Evolutionary conservation across 2,888 invertebrate genomes (phyloP), one percentile per base, ranked within the genome.

Genomic region (Agriopis leucophaearia): DNA sequence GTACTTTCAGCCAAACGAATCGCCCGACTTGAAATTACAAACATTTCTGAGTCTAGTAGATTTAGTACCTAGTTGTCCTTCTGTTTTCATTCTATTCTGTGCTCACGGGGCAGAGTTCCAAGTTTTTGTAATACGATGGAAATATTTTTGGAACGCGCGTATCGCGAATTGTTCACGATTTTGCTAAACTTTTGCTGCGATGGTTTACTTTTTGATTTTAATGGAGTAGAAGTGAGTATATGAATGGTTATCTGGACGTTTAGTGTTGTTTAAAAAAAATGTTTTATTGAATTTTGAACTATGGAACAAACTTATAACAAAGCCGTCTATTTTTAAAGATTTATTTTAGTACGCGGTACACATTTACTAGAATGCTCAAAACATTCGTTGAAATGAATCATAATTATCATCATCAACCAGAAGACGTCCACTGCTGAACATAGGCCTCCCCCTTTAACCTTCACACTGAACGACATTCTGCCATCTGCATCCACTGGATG

Each of bases 61-160:
- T 63, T 58, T 64, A 60, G 52, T 54, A 52, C 8, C 45, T 36
- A 50, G 48, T 69, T 68, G 65, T 62, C 47, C 42, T 38, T 71
- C 73, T 73, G 61, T 60, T 60, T 73, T 71, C 44, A 57, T 70
- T 66, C 27, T 27, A 12, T 52, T 69, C 72, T 75, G 70, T 64
- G 64, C 71, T 68, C 71, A 51, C 64, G 74, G 73, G 76, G 74
- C 70, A 75, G 48, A 60, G 75, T 74, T 73, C 76, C 77, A 79
- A 79, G 76, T 78, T 78, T 78, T 79, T 79, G 75, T 74, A 69
- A 69, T 72, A 69, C 69, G 69, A 65, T 68, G 71, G 73, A 75
- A 73, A 76, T 74, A 75, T 76, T 78, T 76, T 73, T 74, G 74
- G 74, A 75, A 60, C 69, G 67, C 68, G 71, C 73, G 70, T 73